These are phyloP conservation scores for Pegea sp. DNA, from an alignment of 23 tunicate species.

Conservation along the genomic window DNA sequence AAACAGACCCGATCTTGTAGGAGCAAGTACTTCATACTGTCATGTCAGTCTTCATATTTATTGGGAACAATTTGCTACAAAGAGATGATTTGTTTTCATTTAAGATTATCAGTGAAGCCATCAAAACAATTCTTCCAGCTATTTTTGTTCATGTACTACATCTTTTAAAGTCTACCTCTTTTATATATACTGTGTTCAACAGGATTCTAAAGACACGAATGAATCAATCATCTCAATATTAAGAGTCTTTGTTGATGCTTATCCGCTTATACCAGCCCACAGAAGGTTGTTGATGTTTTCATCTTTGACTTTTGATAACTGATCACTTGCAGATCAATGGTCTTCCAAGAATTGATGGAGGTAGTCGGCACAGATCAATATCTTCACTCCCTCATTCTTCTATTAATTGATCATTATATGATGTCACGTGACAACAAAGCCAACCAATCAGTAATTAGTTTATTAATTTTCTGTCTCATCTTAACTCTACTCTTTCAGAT, in stretches of 20 bases:
- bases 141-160: conserved; percentile 15
- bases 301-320: not conserved
- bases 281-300: conserved; percentile 9
- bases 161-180: not conserved
- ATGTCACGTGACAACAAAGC: no score
- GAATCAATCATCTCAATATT: conserved; percentile 22
- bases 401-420: conserved; percentile 14
- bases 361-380: conserved; percentile 14
- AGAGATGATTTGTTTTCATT: conserved; percentile 58
- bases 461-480: no score
- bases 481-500: no score
- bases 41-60: conserved; percentile 63
- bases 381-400: conserved; percentile 20
- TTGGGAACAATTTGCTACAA: conserved; percentile 36
- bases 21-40: conserved; percentile 50
- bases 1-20: no score
- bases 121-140: conserved; percentile 28
- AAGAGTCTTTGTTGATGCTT: conserved; percentile 52
- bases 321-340: conserved; percentile 19
- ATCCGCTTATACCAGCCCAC: conserved; percentile 41
- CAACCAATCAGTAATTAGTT: no score
- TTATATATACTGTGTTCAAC: not conserved
- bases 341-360: conserved; percentile 26
- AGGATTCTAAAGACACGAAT: not conserved
- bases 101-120: conserved; percentile 28